Evolutionary conservation across 2,888 invertebrate species (phyloP), one percentile per base, ranked within the genome.

Genomic region (Zygothrica quintamaculata): DNA sequence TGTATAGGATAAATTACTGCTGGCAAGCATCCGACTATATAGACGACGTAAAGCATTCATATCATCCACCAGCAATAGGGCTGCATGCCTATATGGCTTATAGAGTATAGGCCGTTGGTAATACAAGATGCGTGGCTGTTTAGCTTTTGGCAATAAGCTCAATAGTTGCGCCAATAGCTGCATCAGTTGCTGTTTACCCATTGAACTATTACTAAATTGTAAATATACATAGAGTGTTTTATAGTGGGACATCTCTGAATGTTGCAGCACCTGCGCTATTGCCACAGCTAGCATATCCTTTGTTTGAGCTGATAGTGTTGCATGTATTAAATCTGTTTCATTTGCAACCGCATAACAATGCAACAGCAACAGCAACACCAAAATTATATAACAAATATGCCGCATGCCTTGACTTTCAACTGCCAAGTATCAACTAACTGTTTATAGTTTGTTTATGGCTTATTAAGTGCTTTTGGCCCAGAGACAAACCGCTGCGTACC

Each of bases 1-100:
- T 1, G 81, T 75, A 15, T 75, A 55, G 6, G 86, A 77, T 0
- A 84, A 52, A 59, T 87, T 71, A 18, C 77, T 52, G n/a, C 81
- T 87, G 31, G 84, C 75, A 4, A 43, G 50, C 1, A 77, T 13
- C 0, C 25, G 1, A 0, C 22, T 37, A 15, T 80, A 85, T 18
- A 87, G 39, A 0, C 26, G 46, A 0, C 42, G 39, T 18, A 86
- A 34, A 0, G 84, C 67, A 5, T 18, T 12, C 18, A 87, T 40
- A 16, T 74, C 68, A 1, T 87, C 79, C 12, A 81, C 75, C 33
- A 86, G 56, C 4, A 84, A 31, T 22, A 86, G 52, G 31, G 80
- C 69, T 2, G 66, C 68, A 36, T 85, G 85, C 7, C 9, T 43
- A 40, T 74, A 66, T 0, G 82, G 82, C 3, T 48, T 60, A 26